A percentile compares a stretch with the other conserved stretches of the same genome.
phyloP scores from a whole-genome alignment of 2,113 vertebrate genomes.

The Platycercus adscitus region DNA sequence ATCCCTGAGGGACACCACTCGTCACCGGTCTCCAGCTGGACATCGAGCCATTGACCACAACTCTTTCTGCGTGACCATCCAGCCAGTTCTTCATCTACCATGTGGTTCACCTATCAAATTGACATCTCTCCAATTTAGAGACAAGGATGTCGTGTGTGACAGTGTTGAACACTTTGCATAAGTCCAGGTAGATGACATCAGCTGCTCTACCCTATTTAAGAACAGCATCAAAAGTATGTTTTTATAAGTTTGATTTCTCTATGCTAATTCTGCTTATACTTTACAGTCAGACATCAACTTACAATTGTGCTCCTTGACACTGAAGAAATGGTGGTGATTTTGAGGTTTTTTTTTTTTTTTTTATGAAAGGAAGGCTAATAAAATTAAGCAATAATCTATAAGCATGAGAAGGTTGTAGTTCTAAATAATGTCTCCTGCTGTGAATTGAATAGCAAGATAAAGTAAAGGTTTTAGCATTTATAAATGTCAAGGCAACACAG shows the following conservation, averaged over 20 bases:
- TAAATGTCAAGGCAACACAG: slow-evolving; percentile 42
- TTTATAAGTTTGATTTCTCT: background rate
- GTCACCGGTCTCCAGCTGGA: too few relatives aligned
- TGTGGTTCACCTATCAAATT: too few relatives aligned
- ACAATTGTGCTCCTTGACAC: background rate
- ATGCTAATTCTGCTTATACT: background rate
- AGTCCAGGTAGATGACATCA: too few relatives aligned
- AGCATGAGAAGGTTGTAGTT: background rate
- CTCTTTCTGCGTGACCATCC: too few relatives aligned
- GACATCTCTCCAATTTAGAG: too few relatives aligned
- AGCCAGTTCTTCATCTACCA: too few relatives aligned
- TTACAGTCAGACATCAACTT: background rate
- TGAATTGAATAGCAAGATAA: slow-evolving; percentile 31
- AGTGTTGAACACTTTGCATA: too few relatives aligned
- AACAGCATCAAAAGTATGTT: background rate
- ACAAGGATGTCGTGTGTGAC: too few relatives aligned
- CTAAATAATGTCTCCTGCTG: slow-evolving; percentile 26
- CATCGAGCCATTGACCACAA: too few relatives aligned
- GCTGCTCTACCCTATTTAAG: background rate
- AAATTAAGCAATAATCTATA: slow-evolving; percentile 32
- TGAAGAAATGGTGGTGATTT: background rate
- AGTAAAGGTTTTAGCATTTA: slow-evolving; percentile 48
- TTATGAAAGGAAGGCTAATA: slow-evolving; percentile 33
- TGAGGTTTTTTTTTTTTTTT: background rate
- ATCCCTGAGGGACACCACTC: too few relatives aligned